Evolutionary conservation across 2,888 invertebrate species (phyloP).

Genomic region (Heteromyza rotundicornis): DNA sequence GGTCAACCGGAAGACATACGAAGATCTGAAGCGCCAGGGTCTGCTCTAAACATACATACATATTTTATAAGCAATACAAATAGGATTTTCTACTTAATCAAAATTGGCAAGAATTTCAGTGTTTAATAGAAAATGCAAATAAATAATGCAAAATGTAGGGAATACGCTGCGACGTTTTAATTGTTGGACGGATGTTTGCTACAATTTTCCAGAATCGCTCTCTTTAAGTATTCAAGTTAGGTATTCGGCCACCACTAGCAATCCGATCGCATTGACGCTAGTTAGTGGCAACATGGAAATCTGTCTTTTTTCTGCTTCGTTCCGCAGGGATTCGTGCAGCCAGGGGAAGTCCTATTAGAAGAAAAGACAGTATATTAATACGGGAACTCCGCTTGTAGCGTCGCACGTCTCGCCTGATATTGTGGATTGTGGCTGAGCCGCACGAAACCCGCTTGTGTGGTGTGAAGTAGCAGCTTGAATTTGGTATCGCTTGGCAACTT

Average conservation of each 20-base stretch:
- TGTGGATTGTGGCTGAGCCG: slow-evolving; percentile 47
- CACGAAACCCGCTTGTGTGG: slow-evolving; percentile 51
- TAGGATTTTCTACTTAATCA: too few relatives aligned
- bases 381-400: too few relatives aligned
- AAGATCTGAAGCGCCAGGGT: slow-evolving; percentile 98
- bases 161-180: too few relatives aligned
- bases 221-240: too few relatives aligned
- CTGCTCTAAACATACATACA: slow-evolving; percentile 86
- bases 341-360: slow-evolving; percentile 51
- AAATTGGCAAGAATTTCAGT: too few relatives aligned
- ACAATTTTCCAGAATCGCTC: too few relatives aligned
- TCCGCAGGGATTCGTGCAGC: slow-evolving; percentile 41
- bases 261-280: slow-evolving; percentile 39
- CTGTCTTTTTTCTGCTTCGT: slow-evolving; percentile 22
- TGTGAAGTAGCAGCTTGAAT: slow-evolving; percentile 54
- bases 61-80: too few relatives aligned
- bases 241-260: slow-evolving; percentile 49
- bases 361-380: neutral
- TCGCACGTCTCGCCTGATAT: slow-evolving; percentile 49
- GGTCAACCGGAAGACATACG: slow-evolving; percentile 96
- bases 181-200: too few relatives aligned
- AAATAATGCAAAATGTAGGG: too few relatives aligned
- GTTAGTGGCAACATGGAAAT: slow-evolving; percentile 49
- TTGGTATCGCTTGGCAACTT: slow-evolving; percentile 43
- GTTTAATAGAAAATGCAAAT: too few relatives aligned